Percentiles rank a stretch among this genome's conserved stretches.
Evolutionary conservation across 2,113 vertebrate species (phyloP).

Genomic region (Albula glossodonta): DNA sequence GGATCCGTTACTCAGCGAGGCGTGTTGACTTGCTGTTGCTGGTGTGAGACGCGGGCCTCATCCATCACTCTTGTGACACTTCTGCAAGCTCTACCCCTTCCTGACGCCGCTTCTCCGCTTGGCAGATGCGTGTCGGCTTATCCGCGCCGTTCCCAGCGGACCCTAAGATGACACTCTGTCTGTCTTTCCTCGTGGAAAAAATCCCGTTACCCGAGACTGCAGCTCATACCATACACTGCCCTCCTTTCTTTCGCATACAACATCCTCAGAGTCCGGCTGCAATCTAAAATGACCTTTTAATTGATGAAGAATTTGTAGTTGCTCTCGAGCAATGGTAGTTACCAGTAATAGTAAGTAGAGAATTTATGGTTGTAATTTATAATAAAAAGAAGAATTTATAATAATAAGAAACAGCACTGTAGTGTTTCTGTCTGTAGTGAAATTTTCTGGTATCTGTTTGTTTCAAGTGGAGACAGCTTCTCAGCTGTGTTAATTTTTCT

Average conservation of each 20-base stretch:
- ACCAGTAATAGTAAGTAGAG: no score
- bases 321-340: no score
- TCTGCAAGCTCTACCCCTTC: neutral
- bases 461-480: neutral
- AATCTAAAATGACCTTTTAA: neutral
- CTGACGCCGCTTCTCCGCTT: neutral
- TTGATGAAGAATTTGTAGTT: neutral
- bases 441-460: neutral
- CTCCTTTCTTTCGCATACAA: neutral
- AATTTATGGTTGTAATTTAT: no score
- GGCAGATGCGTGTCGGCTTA: neutral
- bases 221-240: neutral
- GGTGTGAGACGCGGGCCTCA: neutral
- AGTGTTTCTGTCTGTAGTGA: neutral
- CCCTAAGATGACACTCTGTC: neutral
- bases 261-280: neutral
- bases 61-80: neutral
- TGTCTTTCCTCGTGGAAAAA: neutral
- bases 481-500: neutral
- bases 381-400: neutral
- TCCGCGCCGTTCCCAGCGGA: neutral
- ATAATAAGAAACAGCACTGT: neutral
- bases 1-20: neutral
- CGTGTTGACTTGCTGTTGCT: neutral
- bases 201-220: neutral